These are phyloP conservation scores for Opisthograptis luteolata DNA, from an alignment of 2,888 invertebrate species.

Conservation along the genomic window DNA sequence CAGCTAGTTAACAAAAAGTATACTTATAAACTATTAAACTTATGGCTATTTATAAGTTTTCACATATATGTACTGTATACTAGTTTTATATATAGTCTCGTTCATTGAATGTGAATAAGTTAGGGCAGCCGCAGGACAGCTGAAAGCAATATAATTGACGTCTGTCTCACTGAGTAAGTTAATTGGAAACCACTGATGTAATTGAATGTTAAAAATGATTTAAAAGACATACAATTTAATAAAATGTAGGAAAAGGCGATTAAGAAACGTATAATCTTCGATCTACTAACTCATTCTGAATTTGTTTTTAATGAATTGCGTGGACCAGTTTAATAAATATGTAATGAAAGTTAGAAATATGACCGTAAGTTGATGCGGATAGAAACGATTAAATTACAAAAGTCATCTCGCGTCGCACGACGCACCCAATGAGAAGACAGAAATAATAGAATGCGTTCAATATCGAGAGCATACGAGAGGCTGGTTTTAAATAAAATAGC, in stretches of 20 bases:
- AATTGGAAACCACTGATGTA: too few relatives aligned
- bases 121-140: not conserved
- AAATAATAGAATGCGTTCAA: conserved; percentile 59
- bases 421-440: conserved; percentile 48
- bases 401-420: conserved; percentile 54
- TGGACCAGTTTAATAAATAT: conserved; percentile 48
- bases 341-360: conserved; percentile 64
- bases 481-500: conserved; percentile 61
- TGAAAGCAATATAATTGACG: conserved; percentile 5
- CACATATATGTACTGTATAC: too few relatives aligned
- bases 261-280: too few relatives aligned
- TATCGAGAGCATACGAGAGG: conserved; percentile 42
- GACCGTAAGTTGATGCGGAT: conserved; percentile 63
- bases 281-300: not conserved
- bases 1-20: too few relatives aligned
- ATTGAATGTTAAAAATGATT: not conserved
- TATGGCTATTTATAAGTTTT: too few relatives aligned
- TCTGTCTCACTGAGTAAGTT: conserved; percentile 1
- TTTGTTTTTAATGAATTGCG: conserved; percentile 20
- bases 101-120: not conserved
- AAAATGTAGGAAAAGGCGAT: too few relatives aligned
- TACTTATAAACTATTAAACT: too few relatives aligned
- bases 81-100: not conserved
- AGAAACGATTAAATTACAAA: conserved; percentile 69
- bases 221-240: not conserved